Conservation (phyloP, 2,113 vertebrate species). For the Seriola aureovittata region DNA sequence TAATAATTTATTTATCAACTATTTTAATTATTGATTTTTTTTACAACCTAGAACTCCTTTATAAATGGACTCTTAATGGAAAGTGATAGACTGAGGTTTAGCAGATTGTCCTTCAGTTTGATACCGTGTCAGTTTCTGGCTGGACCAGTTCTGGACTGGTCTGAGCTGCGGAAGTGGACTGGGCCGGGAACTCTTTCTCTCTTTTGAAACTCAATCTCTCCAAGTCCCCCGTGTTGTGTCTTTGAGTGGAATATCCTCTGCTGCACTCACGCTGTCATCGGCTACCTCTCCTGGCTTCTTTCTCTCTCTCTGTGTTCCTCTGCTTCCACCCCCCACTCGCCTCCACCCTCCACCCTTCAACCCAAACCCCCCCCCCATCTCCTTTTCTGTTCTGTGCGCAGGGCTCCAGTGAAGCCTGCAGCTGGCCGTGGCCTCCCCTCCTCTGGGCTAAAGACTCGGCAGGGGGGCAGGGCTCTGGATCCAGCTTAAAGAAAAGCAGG, state of each 20-base stretch:
- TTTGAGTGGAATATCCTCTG: slow-evolving; percentile 78
- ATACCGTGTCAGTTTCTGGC: not conserved
- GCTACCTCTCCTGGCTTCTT: slow-evolving; percentile 65
- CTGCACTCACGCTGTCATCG: slow-evolving; percentile 81
- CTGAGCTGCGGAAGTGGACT: slow-evolving; percentile 54
- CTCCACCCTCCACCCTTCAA: not conserved
- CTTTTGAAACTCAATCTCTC: slow-evolving; percentile 82
- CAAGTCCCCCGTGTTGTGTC: slow-evolving; percentile 80
- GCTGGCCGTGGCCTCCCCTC: slow-evolving; percentile 77
- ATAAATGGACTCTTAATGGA: not conserved
- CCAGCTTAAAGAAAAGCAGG: slow-evolving; percentile 80
- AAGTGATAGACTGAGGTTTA: not conserved
- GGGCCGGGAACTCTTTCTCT: slow-evolving; percentile 58
- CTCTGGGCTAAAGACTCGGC: slow-evolving; percentile 72
- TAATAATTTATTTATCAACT: not conserved
- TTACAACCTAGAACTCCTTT: not conserved
- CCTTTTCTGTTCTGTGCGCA: slow-evolving; percentile 8
- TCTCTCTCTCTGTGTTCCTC: slow-evolving; percentile 44
- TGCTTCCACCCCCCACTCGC: slow-evolving; percentile 28
- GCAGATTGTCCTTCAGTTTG: not conserved
- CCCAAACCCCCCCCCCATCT: slow-evolving; percentile 34
- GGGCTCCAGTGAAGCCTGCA: slow-evolving; percentile 76
- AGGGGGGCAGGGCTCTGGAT: slow-evolving; percentile 80
- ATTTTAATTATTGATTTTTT: not conserved
- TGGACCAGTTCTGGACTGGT: not conserved